Conservation (phyloP, 2,888 invertebrate genomes). For the Sylvicola fuscatus region DNA sequence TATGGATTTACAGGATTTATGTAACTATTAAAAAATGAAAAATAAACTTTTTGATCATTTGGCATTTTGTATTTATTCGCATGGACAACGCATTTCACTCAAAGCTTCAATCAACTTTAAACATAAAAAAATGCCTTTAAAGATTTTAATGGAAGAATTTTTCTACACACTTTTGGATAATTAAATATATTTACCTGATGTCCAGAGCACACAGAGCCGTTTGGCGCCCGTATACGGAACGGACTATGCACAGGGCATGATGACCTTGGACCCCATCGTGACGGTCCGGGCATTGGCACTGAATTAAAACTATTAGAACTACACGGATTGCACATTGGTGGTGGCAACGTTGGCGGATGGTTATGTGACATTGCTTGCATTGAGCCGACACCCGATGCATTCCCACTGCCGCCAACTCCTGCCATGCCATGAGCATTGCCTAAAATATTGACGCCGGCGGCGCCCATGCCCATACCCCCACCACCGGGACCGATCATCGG, state of each 20-base stretch:
- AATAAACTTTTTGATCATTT: no score
- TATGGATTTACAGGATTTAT: no score
- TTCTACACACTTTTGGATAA: not conserved
- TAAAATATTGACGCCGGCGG: conserved; percentile 7
- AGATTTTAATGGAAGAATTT: not conserved
- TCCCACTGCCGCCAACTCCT: conserved; percentile 14
- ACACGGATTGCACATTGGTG: conserved; percentile 24
- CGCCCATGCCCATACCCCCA: conserved; percentile 15
- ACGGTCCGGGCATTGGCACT: conserved; percentile 22
- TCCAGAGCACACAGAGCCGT: conserved; percentile 27
- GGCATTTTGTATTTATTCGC: no score
- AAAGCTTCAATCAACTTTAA: no score
- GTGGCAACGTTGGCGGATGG: conserved; percentile 16
- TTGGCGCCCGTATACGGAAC: conserved; percentile 26
- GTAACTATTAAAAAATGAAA: no score
- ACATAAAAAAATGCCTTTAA: not conserved
- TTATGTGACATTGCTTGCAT: conserved; percentile 1
- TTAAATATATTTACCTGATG: conserved; percentile 28
- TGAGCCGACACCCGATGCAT: conserved; percentile 7
- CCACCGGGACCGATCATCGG: conserved; percentile 12
- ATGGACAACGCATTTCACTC: no score
- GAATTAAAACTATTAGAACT: conserved; percentile 24
- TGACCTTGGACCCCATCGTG: conserved; percentile 26
- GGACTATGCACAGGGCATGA: conserved; percentile 28
- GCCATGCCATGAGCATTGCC: not conserved